Evolutionary conservation across 2,888 invertebrate genomes (phyloP).

Genomic region (Nomada ferruginata): DNA sequence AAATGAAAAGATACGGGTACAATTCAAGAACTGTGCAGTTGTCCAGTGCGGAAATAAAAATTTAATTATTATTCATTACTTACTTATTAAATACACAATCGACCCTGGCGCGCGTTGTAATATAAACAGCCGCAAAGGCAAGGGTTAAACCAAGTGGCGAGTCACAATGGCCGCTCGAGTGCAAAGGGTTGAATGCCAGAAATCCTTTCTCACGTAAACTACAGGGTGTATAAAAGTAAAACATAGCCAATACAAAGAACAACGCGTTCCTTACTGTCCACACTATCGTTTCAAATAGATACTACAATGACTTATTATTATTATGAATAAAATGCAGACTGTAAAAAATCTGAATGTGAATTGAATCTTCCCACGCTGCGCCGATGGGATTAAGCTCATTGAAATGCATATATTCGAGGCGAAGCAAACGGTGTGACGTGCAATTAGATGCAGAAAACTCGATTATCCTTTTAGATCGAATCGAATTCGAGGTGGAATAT

Average conservation of each 20-base stretch:
- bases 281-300: neutral
- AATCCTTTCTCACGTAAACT: conserved; percentile 5
- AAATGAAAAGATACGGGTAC: too few species aligned
- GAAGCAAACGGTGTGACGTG: neutral
- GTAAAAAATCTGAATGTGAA: neutral
- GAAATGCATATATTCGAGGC: too few species aligned
- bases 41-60: too few species aligned
- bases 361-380: neutral
- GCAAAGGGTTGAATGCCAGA: too few species aligned
- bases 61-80: too few species aligned
- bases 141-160: too few species aligned
- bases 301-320: neutral
- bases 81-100: too few species aligned
- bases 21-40: too few species aligned
- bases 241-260: neutral
- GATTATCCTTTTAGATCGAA: conserved; percentile 35
- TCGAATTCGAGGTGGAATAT: conserved; percentile 27
- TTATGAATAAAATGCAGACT: neutral
- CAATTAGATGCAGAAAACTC: conserved; percentile 10
- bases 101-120: too few species aligned
- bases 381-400: neutral
- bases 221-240: conserved; percentile 1
- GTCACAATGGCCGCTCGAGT: too few species aligned
- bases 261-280: neutral
- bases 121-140: too few species aligned